Conservation (phyloP, 2,888 invertebrate genomes). For the Tipula lateralis region DNA sequence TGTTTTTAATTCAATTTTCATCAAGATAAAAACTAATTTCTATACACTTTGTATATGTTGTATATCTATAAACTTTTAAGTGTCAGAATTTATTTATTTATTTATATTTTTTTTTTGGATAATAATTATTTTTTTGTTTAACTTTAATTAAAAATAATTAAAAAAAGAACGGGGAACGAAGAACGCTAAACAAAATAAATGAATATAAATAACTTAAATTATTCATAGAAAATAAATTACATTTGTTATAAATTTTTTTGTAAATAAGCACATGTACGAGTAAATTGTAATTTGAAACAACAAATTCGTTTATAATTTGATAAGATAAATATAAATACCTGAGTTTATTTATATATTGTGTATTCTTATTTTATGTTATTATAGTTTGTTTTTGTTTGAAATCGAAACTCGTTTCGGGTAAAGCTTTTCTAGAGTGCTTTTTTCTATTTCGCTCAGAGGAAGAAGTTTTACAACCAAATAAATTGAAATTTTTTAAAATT, state of each 20-base stretch:
- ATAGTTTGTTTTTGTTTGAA: background rate
- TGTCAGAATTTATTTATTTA: background rate
- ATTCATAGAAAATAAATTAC: conserved; percentile 24
- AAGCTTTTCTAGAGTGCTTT: background rate
- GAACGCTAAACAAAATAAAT: background rate
- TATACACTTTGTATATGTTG: background rate
- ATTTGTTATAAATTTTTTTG: background rate
- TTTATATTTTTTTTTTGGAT: background rate
- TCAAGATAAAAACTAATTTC: background rate
- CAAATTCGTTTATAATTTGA: conserved; percentile 19
- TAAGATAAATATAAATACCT: conserved; percentile 3
- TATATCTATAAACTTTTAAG: background rate
- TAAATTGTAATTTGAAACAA: background rate
- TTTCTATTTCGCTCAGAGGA: background rate
- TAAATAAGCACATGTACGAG: background rate
- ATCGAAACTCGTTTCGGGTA: background rate
- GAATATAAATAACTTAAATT: conserved; percentile 19
- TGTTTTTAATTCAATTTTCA: conserved; percentile 19
- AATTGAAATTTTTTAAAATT: background rate
- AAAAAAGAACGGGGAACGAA: background rate
- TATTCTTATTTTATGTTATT: background rate
- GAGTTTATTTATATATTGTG: background rate
- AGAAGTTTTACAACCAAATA: background rate
- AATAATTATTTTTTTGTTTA: background rate
- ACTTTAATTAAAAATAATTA: background rate